Percentiles rank a stretch among this genome's conserved stretches.
phyloP scores from a whole-genome alignment of 2,113 vertebrate genomes.

The Melierax canorus region DNA sequence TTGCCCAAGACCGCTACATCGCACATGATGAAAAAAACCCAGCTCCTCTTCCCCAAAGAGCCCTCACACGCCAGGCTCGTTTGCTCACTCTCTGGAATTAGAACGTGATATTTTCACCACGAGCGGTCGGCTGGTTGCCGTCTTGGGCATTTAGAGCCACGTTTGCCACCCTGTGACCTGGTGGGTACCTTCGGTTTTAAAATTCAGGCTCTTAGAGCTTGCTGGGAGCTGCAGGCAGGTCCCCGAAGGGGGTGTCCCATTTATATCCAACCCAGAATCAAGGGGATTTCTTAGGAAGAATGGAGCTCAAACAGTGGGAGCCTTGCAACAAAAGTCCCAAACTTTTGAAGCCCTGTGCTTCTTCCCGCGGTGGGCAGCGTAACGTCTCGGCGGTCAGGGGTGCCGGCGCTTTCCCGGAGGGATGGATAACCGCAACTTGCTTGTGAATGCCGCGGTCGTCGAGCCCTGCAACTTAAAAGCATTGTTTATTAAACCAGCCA shows the following conservation, averaged over 20 bases:
- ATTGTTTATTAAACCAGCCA: constrained; percentile 32
- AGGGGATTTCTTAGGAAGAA: not conserved
- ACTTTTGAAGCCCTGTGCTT: not conserved
- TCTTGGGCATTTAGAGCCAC: not conserved
- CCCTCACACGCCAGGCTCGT: not conserved
- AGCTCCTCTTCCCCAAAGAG: not conserved
- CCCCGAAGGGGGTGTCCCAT: not conserved
- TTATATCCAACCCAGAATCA: not conserved
- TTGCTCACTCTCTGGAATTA: not conserved
- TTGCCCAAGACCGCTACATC: not conserved
- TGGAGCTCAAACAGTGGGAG: not conserved
- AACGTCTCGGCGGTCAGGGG: fast-evolving
- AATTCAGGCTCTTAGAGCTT: not conserved
- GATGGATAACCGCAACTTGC: not conserved
- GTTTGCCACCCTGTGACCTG: not conserved
- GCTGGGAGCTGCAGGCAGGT: not conserved
- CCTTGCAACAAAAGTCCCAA: not conserved
- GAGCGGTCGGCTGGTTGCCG: not conserved
- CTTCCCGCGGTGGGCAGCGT: fast-evolving
- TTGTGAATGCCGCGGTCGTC: not conserved
- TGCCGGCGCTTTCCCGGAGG: not conserved
- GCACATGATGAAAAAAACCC: not conserved
- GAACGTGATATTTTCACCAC: not conserved
- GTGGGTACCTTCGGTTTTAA: not conserved
- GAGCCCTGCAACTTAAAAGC: constrained; percentile 5